Conservation (phyloP, 2,797 vertebrate genomes). For the Todus mexicanus region DNA sequence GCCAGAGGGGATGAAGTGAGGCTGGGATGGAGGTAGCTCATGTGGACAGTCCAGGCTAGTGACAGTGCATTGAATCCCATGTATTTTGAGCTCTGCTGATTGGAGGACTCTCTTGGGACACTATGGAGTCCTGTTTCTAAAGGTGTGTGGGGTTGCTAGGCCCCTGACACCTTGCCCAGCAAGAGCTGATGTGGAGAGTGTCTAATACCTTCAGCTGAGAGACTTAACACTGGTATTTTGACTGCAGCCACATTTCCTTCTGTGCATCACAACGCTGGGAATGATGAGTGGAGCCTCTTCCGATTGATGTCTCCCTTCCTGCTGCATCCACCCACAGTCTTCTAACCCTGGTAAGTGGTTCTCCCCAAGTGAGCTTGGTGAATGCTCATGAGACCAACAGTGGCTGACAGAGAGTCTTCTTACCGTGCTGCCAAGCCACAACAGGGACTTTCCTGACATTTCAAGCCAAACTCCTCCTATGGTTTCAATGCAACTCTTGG, state of each 20-base stretch:
- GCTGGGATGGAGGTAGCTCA: not conserved
- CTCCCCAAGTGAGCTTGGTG: not conserved
- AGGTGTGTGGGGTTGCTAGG: not conserved
- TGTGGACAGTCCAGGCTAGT: not conserved
- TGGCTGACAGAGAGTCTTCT: not conserved
- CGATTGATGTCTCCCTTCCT: not conserved
- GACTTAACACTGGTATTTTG: not conserved
- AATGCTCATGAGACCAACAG: not conserved
- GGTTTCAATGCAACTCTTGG: not conserved
- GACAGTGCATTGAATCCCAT: not conserved
- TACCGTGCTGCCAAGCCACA: not conserved
- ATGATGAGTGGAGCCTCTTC: not conserved
- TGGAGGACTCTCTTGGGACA: not conserved
- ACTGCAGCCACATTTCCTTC: not conserved
- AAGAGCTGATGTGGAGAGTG: not conserved
- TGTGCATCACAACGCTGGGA: not conserved
- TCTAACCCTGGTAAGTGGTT: not conserved
- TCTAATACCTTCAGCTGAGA: not conserved
- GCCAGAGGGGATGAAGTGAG: not conserved
- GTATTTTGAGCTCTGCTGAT: not conserved
- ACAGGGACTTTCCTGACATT: not conserved
- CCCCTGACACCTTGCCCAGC: rapidly evolving
- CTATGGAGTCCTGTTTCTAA: not conserved
- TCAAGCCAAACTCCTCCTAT: not conserved
- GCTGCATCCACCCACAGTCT: not conserved